phyloP scores from a whole-genome alignment of 2,797 vertebrate genomes.

The Hypotaenidia philippensis region DNA sequence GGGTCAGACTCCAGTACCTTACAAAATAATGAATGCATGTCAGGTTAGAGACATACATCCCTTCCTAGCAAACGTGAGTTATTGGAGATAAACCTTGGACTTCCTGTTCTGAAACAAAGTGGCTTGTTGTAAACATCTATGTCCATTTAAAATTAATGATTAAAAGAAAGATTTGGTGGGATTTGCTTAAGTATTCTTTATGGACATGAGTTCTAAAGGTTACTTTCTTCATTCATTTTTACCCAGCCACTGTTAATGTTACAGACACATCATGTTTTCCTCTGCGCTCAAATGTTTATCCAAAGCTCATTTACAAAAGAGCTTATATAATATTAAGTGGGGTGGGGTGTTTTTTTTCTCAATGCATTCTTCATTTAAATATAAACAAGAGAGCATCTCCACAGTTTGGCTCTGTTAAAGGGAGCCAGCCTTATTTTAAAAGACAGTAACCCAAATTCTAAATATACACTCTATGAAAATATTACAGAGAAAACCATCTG shows the following conservation, averaged over 20 bases:
- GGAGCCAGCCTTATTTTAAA: constrained; percentile 72
- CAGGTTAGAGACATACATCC: constrained; percentile 73
- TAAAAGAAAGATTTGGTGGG: constrained; percentile 64
- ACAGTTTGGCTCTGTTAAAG: constrained; percentile 13
- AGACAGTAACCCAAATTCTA: constrained; percentile 62
- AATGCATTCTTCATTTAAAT: constrained; percentile 64
- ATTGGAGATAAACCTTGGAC: constrained; percentile 81
- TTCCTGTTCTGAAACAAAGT: constrained; percentile 75
- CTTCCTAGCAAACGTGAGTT: constrained; percentile 76
- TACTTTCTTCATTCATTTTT: constrained; percentile 74
- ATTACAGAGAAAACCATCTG: constrained; percentile 66
- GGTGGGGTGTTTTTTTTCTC: neutral
- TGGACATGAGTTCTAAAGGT: constrained; percentile 60
- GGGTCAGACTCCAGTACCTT: constrained; percentile 77
- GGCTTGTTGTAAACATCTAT: constrained; percentile 78
- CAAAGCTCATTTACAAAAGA: constrained; percentile 79
- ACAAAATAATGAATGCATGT: constrained; percentile 82
- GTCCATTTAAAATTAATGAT: constrained; percentile 71
- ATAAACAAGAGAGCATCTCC: constrained; percentile 50
- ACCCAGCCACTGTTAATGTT: constrained; percentile 74
- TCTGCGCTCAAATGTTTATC: constrained; percentile 75
- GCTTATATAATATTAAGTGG: constrained; percentile 76
- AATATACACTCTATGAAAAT: constrained; percentile 63
- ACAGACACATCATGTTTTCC: constrained; percentile 70
- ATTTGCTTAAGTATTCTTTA: constrained; percentile 75